Base-by-base conservation (phyloP, 2,113 vertebrate species). In the Ptilonorhynchus violaceus region DNA sequence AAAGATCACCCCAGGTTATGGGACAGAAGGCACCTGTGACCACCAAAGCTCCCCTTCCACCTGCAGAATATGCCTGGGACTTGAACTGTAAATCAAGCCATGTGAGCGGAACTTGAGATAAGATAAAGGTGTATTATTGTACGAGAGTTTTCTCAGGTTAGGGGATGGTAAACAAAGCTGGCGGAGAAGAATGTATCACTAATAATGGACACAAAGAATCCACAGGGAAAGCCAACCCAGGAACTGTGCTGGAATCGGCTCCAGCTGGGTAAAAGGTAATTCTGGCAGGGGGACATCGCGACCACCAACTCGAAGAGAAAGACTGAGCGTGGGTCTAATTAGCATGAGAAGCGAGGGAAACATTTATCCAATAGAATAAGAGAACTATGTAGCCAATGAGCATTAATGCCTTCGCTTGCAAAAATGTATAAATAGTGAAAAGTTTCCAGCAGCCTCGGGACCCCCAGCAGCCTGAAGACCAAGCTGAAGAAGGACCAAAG, bases 21-120 rank as follows among this genome's bases (percentile, higher is more conserved):
- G 62, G 30, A 16, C 2, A 27, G 20, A 22, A n/a, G n/a, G 39
- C 55, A 35, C 13, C 78, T 68, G 21, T 11, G 25, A 25, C 39
- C 62, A 76, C 30, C 0, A 0, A 28, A 37, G 10, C 16, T 11
- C 20, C 20, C 58, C 23, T 50, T 27, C 10, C 6, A 4, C 31
- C 63, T 60, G 64, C 63, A 2, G 2, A 35, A 41, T 42, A 7
- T 16, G 7, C 66, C 56, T 52, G 39, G 42, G 24, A 46, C 18
- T 47, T 55, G 19, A 11, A 12, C 19, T 21, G 41, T 41, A 35
- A 63, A 28, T 63, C 25, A 47, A 70, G 11, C 12, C 41, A 55
- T 10, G 2, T 35, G 11, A 49, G 22, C 55, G 41, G 30, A 69
- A 49, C 27, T 55, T 33, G 55, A 76, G 47, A 55, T 41, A 83